Evolutionary conservation across 1,140 invertebrate species (phyloP).

Genomic region (Pseudomyrmex concolor): DNA sequence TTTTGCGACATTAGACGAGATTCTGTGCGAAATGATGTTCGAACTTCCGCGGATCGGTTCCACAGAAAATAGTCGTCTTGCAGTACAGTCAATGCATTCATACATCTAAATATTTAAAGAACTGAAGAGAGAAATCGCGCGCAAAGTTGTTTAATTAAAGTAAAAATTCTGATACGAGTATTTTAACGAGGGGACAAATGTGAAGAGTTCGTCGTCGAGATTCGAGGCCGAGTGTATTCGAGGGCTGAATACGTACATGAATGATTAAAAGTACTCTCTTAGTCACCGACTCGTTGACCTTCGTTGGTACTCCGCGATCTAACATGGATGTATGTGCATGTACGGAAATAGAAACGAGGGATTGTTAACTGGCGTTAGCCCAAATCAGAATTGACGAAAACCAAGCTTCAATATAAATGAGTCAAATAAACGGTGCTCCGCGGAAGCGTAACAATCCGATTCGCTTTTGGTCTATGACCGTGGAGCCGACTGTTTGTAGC

Average conservation of each 20-base stretch:
- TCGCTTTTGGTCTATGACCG: slow-evolving; percentile 12
- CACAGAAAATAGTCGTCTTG: background rate
- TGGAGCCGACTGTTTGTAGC: slow-evolving; percentile 20
- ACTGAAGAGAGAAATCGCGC: background rate
- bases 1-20: slow-evolving; percentile 5
- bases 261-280: background rate
- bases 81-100: background rate
- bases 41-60: background rate
- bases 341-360: slow-evolving; percentile 9
- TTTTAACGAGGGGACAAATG: background rate
- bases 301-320: no score
- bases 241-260: background rate
- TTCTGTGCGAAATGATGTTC: background rate
- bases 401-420: slow-evolving; percentile 25
- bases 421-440: slow-evolving; percentile 23
- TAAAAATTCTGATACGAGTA: background rate
- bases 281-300: background rate
- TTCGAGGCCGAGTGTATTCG: no score
- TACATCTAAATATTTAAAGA: background rate
- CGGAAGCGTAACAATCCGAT: slow-evolving; percentile 4
- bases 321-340: background rate
- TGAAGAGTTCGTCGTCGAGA: background rate
- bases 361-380: background rate
- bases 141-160: background rate
- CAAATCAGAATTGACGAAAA: slow-evolving; percentile 26